Percentiles rank a stretch among this genome's conserved stretches.
Conservation (phyloP, 2,113 vertebrate genomes). For the Sinocyclocheilus maitianheensis region DNA sequence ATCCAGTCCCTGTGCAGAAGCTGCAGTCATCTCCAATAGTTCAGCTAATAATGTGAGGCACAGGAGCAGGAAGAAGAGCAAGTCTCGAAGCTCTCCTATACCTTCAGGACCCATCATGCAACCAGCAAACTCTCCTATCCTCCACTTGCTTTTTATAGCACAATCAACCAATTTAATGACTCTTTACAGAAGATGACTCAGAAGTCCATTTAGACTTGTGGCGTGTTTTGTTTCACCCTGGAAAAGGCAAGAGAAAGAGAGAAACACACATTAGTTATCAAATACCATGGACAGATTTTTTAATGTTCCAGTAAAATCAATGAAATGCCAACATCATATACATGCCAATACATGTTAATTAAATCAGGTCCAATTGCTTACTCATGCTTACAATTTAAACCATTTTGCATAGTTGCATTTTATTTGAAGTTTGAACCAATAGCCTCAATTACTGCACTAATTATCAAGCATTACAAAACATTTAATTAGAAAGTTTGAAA, state of each 20-base stretch:
- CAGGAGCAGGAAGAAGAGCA: constrained; percentile 80
- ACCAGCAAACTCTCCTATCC: constrained; percentile 30
- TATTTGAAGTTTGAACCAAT: constrained; percentile 22
- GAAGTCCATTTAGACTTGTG: constrained; percentile 8
- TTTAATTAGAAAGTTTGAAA: neutral
- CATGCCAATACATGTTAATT: constrained; percentile 32
- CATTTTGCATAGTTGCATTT: constrained; percentile 48
- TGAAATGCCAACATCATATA: neutral
- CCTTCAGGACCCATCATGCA: constrained; percentile 75
- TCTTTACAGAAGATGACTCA: neutral
- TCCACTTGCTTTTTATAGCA: constrained; percentile 46
- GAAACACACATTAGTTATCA: constrained; percentile 37
- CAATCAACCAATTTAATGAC: neutral
- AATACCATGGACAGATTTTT: constrained; percentile 10
- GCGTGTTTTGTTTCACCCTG: constrained; percentile 24
- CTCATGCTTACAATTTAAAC: neutral
- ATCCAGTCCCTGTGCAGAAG: constrained; percentile 69
- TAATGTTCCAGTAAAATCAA: constrained; percentile 13
- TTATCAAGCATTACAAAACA: neutral
- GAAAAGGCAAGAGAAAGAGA: constrained; percentile 22
- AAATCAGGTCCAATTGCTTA: constrained; percentile 28
- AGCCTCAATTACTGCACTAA: constrained; percentile 43
- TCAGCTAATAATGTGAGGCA: constrained; percentile 79
- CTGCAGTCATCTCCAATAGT: constrained; percentile 74
- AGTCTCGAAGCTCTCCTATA: constrained; percentile 77